Base-by-base conservation (phyloP, 2,113 vertebrate genomes). In the Odontophorus gujanensis region DNA sequence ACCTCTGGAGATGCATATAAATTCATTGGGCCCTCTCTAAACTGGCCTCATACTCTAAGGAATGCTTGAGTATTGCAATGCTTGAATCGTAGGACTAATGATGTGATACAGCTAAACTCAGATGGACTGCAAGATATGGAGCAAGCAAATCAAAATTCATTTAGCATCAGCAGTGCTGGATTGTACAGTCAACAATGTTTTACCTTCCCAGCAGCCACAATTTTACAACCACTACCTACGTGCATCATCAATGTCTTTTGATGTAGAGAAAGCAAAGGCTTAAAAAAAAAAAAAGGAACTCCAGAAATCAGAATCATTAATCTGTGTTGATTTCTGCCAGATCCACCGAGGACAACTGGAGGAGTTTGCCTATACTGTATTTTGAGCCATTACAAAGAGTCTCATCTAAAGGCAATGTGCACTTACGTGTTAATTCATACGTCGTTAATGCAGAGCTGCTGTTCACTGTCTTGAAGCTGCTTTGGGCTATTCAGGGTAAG, bases 351-450 rank as follows among this genome's bases (percentile, higher is more conserved):
- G 75, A 69, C 76, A 88, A 78, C 89, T n/a, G 26, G 6, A 83
- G 81, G 53, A 81, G 16, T 55, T 68, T 85, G 51, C 85, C 88
- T 45, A 4, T 8, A 55, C 53, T 95, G 32, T 9, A 79, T 84
- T 79, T 32, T 89, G 92, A 85, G 55, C 61, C 45, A 76, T 90
- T 78, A 87, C 21, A 77, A 85, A 81, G 85, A 86, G 81, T 81
- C 57, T 71, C 79, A 20, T 85, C 87, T 43, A 71, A 63, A 84
- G 75, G 91, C n/a, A 8, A 59, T 28, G 77, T 32, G 76, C 94
- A 99, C 99, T 99, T 98, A 99, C 99, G 98, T 79, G 98, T 99
- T 97, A 99, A 97, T 97, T 99, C 99, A 87, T 99, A 99, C 36
- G 98, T 98, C 15, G 99, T 99, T 87, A 99, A 97, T 11, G 98